These are phyloP conservation scores for Picathartes gymnocephalus DNA, from an alignment of 2,113 vertebrate genomes.

Conservation along the genomic window DNA sequence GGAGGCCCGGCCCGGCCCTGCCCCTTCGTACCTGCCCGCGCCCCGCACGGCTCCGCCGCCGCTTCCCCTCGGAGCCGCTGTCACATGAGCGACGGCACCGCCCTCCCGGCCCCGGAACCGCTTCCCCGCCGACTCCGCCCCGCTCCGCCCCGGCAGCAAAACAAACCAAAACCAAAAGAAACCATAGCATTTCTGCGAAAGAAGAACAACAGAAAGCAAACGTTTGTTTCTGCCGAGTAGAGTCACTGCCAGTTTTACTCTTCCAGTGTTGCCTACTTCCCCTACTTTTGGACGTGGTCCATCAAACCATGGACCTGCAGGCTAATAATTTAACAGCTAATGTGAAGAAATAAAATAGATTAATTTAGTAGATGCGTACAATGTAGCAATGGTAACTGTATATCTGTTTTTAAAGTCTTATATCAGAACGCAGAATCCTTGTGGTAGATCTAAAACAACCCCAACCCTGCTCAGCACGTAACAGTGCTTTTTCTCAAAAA, in stretches of 20 bases:
- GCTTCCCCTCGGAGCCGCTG: not conserved
- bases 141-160: not conserved
- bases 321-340: not conserved
- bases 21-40: not conserved
- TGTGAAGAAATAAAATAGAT: not conserved
- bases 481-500: not conserved
- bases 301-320: not conserved
- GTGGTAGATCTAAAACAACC: accelerated
- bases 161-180: not conserved
- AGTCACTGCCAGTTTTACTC: not conserved
- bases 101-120: not conserved
- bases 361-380: no score
- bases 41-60: not conserved
- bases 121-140: not conserved
- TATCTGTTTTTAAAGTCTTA: not conserved
- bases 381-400: not conserved
- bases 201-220: no score
- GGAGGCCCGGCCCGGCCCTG: not conserved
- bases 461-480: not conserved
- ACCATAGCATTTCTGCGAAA: accelerated
- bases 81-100: not conserved
- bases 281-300: not conserved
- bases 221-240: not conserved
- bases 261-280: not conserved
- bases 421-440: no score